Evolutionary conservation across 2,797 vertebrate genomes (phyloP).

Genomic region (Chloroceryle amazona): DNA sequence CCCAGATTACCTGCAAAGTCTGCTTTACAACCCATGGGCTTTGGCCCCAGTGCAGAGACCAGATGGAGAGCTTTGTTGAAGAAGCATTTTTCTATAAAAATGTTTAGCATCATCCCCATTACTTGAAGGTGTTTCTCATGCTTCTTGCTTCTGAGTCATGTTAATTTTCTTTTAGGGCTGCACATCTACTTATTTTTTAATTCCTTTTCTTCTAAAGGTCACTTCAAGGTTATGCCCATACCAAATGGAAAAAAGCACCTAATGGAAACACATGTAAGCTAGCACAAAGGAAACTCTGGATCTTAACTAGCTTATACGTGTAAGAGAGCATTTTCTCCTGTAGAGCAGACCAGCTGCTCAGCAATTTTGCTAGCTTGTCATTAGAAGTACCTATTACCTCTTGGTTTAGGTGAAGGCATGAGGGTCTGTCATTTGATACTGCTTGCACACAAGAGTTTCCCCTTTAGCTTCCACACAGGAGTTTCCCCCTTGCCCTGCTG

Average conservation of each 20-base stretch:
- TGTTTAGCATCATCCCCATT: conserved; percentile 47
- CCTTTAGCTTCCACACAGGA: background rate
- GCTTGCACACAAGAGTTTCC: background rate
- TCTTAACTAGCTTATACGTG: background rate
- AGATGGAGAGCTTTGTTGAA: conserved; percentile 66
- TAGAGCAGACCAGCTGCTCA: conserved; percentile 33
- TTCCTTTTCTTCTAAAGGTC: conserved; percentile 37
- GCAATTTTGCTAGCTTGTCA: background rate
- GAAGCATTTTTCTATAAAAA: conserved; percentile 53
- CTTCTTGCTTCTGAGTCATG: conserved; percentile 56
- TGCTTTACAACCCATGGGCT: background rate
- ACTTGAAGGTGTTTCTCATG: conserved; percentile 70
- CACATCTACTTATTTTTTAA: conserved; percentile 22
- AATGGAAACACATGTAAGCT: background rate
- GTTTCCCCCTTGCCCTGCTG: background rate
- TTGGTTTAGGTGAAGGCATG: background rate
- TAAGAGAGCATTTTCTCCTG: conserved; percentile 3
- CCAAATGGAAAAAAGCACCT: background rate
- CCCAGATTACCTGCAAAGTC: conserved; percentile 44
- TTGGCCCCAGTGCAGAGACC: conserved; percentile 45
- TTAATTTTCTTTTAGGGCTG: conserved; percentile 46
- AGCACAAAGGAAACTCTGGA: background rate
- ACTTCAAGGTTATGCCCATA: conserved; percentile 9
- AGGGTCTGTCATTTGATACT: background rate
- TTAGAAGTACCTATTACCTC: background rate